Percentiles rank a stretch among this genome's conserved stretches.
These are phyloP conservation scores for Heliconius hermathena DNA, from an alignment of 1,140 invertebrate genomes.

Conservation along the genomic window DNA sequence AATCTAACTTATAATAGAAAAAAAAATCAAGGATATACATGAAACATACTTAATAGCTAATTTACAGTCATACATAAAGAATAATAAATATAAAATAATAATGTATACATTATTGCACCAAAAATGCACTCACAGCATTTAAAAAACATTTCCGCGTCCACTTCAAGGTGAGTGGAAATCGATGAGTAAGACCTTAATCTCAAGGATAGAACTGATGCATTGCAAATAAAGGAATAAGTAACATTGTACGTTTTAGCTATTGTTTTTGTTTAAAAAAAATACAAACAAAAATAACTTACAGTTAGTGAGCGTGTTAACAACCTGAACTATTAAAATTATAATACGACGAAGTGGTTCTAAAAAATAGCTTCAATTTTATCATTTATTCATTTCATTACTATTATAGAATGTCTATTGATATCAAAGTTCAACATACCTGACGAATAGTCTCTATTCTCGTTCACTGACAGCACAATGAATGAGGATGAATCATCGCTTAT, in stretches of 20 bases:
- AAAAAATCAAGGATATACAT: too few relatives aligned
- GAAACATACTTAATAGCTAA: neutral
- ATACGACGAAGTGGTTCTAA: neutral
- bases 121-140: conserved; percentile 15
- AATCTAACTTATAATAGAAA: too few relatives aligned
- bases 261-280: conserved; percentile 16
- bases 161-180: conserved; percentile 35
- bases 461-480: conserved; percentile 28
- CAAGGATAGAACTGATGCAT: conserved; percentile 35
- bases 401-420: neutral
- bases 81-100: neutral
- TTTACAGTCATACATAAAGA: neutral
- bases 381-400: too few relatives aligned
- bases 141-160: conserved; percentile 29
- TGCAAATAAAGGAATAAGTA: conserved; percentile 14
- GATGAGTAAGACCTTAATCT: conserved; percentile 32
- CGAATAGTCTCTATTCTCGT: conserved; percentile 23
- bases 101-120: conserved; percentile 6
- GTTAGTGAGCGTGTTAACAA: conserved; percentile 1
- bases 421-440: conserved; percentile 28
- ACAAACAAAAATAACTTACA: neutral
- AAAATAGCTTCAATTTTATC: neutral
- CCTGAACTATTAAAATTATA: conserved; percentile 3
- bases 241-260: neutral
- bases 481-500: conserved; percentile 38